Conservation (phyloP, 2,113 vertebrate species). For the Sula dactylatra region DNA sequence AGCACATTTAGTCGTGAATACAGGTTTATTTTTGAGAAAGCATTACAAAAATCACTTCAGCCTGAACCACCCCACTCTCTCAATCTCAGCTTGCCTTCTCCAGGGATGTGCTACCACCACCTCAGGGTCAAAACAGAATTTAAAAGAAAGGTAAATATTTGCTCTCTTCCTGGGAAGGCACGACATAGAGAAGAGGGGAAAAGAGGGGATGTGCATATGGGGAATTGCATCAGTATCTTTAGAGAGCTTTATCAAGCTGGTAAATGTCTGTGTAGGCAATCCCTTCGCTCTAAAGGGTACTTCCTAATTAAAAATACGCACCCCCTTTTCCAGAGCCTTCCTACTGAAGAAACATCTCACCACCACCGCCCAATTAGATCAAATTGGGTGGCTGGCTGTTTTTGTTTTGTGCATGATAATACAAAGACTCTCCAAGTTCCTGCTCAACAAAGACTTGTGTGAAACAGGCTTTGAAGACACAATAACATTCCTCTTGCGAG, state of each 20-base stretch:
- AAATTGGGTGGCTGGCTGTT: conserved; percentile 56
- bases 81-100: neutral
- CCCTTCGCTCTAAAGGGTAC: neutral
- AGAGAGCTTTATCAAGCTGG: neutral
- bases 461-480: conserved; percentile 77
- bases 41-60: neutral
- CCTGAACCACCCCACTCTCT: neutral
- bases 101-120: neutral
- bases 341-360: conserved; percentile 1
- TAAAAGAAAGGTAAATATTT: conserved; percentile 34
- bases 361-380: conserved; percentile 60
- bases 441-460: conserved; percentile 59
- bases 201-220: neutral
- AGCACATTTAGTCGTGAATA: neutral
- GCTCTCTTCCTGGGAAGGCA: neutral
- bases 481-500: conserved; percentile 75
- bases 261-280: neutral
- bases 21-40: neutral
- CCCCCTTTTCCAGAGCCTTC: conserved; percentile 15
- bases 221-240: neutral
- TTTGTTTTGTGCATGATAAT: conserved; percentile 64
- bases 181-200: neutral
- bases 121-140: neutral
- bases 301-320: conserved; percentile 13
- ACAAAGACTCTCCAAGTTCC: conserved; percentile 66